A percentile compares a stretch with the other conserved stretches of the same genome.
Evolutionary conservation across 2,113 vertebrate genomes (phyloP).

Genomic region (Hippocampus mohnikei): DNA sequence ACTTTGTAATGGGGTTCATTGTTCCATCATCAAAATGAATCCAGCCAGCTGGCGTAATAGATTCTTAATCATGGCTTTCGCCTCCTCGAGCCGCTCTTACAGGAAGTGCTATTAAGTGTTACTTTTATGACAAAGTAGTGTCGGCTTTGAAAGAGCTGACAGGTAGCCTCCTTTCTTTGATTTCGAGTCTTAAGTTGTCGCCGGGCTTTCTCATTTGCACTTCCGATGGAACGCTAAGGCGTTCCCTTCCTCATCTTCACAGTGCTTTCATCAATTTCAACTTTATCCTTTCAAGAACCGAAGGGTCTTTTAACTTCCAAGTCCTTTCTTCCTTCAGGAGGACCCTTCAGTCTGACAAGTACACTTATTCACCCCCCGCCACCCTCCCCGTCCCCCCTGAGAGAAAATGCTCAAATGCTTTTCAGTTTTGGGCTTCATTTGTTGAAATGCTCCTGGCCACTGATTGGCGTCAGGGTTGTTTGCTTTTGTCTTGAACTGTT

Average conservation of each 20-base stretch:
- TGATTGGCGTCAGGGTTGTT: background rate
- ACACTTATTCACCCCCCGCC: constrained; percentile 22
- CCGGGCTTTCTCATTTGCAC: background rate
- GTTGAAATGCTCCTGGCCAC: constrained; percentile 1
- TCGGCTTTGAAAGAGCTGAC: constrained; percentile 15
- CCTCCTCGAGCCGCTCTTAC: background rate
- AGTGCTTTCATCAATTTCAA: constrained; percentile 5
- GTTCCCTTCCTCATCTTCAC: constrained; percentile 10
- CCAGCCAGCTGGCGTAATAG: background rate
- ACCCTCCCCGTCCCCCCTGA: background rate
- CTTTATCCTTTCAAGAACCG: constrained; percentile 10
- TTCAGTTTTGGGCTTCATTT: constrained; percentile 26
- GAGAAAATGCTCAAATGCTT: constrained; percentile 21
- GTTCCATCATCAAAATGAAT: background rate
- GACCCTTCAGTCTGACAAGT: constrained; percentile 38
- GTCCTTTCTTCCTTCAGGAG: constrained; percentile 33
- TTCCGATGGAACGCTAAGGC: background rate
- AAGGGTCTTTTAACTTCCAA: constrained; percentile 16
- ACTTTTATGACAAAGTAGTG: constrained; percentile 5
- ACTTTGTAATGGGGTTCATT: background rate
- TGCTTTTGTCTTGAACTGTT: constrained; percentile 4
- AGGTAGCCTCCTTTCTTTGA: constrained; percentile 6
- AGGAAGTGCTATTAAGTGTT: constrained; percentile 20
- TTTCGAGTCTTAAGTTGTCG: constrained; percentile 21
- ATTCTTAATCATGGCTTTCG: background rate